phyloP scores from a whole-genome alignment of 2,113 vertebrate species.

The Neodontobutis hainanensis region DNA sequence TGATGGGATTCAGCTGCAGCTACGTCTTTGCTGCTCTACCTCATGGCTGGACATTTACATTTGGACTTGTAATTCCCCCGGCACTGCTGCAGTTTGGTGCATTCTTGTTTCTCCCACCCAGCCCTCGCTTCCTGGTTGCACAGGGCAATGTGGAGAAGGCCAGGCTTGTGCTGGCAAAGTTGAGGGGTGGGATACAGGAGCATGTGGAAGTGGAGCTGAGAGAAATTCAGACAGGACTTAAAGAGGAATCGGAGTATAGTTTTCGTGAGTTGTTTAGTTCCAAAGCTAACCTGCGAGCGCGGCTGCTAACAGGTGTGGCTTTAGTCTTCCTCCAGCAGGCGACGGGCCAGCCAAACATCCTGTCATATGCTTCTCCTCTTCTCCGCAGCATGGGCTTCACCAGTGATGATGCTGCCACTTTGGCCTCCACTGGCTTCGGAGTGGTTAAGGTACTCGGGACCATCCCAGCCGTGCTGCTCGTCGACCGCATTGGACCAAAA shows the following conservation, averaged over 20 bases:
- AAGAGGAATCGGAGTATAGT: constrained; percentile 86
- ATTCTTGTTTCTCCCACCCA: constrained; percentile 89
- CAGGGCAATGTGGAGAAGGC: constrained; percentile 84
- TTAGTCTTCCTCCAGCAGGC: constrained; percentile 92
- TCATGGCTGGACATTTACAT: constrained; percentile 91
- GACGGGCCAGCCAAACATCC: constrained; percentile 93
- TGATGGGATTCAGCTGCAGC: constrained; percentile 90
- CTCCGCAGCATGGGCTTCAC: constrained; percentile 92
- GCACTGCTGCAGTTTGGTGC: constrained; percentile 85
- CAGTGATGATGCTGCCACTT: constrained; percentile 88
- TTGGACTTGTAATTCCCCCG: constrained; percentile 86
- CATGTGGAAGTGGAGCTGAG: constrained; percentile 81
- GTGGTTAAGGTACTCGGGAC: constrained; percentile 91
- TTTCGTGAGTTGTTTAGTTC: constrained; percentile 87
- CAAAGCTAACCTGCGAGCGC: constrained; percentile 88
- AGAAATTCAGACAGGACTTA: constrained; percentile 85
- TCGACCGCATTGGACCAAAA: constrained; percentile 91
- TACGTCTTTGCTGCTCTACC: constrained; percentile 83
- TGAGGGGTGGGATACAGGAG: constrained; percentile 71
- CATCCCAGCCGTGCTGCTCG: constrained; percentile 87
- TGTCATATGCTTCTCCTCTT: constrained; percentile 93
- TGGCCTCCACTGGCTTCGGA: constrained; percentile 93
- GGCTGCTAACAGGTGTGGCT: constrained; percentile 85
- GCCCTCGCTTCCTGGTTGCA: constrained; percentile 91
- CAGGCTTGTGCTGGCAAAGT: constrained; percentile 80